phyloP scores from a whole-genome alignment of 1,140 invertebrate species.

The Littorina saxatilis region DNA sequence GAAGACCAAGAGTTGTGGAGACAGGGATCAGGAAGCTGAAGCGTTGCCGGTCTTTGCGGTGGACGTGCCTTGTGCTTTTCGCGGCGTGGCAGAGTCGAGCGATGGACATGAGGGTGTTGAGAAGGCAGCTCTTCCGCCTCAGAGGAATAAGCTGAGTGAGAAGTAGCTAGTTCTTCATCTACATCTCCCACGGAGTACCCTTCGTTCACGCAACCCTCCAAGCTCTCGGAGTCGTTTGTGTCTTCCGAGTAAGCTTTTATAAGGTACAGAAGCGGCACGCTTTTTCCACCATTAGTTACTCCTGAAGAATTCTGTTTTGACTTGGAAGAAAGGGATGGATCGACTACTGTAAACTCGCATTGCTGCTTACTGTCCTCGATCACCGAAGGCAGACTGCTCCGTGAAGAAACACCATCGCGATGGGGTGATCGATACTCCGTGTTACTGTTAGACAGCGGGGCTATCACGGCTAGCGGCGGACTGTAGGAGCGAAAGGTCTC shows the following conservation, averaged over 20 bases:
- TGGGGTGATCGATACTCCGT: background rate
- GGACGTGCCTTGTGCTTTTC: background rate
- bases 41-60: background rate
- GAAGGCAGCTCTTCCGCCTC: background rate
- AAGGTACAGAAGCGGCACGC: no score
- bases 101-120: background rate
- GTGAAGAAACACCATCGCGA: background rate
- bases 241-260: no score
- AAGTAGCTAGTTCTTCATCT: no score
- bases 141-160: background rate
- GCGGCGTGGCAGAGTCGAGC: background rate
- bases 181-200: no score
- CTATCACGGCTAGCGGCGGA: constrained; percentile 9
- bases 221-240: no score
- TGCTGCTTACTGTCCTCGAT: no score
- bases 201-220: no score
- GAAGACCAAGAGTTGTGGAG: background rate
- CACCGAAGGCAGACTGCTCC: no score
- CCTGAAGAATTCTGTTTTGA: background rate
- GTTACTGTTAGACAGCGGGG: background rate
- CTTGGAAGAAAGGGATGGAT: background rate
- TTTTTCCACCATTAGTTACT: background rate
- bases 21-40: background rate
- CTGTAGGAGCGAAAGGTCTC: constrained; percentile 22
- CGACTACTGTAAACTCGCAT: no score